Evolutionary conservation across 2,888 invertebrate species (phyloP).

Genomic region (Torymus aiolomorphi): DNA sequence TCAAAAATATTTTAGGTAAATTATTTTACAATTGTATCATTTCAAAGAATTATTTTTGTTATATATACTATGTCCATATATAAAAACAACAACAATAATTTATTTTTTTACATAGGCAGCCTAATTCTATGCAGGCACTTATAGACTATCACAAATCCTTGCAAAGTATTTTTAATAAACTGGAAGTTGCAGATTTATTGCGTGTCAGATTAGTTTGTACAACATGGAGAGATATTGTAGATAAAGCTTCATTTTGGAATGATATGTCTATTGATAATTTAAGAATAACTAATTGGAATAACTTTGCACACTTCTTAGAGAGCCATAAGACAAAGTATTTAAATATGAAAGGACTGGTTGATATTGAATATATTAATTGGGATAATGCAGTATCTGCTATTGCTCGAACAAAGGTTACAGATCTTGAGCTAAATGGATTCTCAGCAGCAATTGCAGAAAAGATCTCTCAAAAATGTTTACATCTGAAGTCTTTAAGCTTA

Average conservation of each 20-base stretch:
- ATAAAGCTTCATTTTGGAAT: conserved; percentile 4
- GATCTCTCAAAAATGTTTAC: background rate
- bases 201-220: background rate
- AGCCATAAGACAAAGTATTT: conserved; percentile 7
- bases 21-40: background rate
- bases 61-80: background rate
- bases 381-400: background rate
- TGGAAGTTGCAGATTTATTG: background rate
- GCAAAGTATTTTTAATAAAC: conserved; percentile 4
- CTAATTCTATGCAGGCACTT: conserved; percentile 5
- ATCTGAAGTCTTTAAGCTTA: background rate
- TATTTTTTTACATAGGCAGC: background rate
- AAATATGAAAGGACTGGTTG: background rate
- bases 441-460: conserved; percentile 2
- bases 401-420: background rate
- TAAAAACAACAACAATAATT: too few species aligned
- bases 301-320: background rate
- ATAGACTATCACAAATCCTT: conserved; percentile 3
- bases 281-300: conserved; percentile 5
- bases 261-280: background rate
- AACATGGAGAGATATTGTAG: conserved; percentile 18
- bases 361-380: background rate
- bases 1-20: background rate
- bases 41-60: background rate
- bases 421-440: background rate